Evolutionary conservation across 2,113 vertebrate species (phyloP), one percentile per base, ranked within the genome.

Genomic region (Scophthalmus maximus): DNA sequence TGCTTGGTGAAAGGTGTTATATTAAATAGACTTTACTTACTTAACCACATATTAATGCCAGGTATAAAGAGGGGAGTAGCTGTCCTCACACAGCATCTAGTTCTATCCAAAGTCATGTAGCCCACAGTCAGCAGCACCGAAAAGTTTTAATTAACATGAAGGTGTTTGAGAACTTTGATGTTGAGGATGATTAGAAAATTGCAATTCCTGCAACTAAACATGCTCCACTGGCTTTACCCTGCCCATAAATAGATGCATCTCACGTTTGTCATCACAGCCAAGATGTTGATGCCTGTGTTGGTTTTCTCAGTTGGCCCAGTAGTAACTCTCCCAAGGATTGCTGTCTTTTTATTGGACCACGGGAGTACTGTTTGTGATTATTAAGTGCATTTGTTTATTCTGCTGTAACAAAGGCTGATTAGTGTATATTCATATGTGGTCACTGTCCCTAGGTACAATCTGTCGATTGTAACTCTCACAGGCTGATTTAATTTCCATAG

Each of bases 351-450:
- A 73, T 79, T 93, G 93, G 95, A 95, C 93, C 95, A 94, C 94
- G 89, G 86, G 94, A 95, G 95, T 92, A 94, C 95, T 95, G 95
- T 94, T 95, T 94, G 93, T 94, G 93, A 95, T 95, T 94, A 96
- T 95, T 94, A 95, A 95, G 96, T 94, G 92, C 71, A 40, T 64
- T 76, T 53, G 68, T 94, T 94, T 95, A 94, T 93, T 81, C 65
- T 65, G 78, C 71, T 65, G 63, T 81, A 88, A 89, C 93, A 93
- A 80, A 89, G 92, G 86, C 94, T 96, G 95, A 96, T 96, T 96
- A 96, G 95, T 94, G 94, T 93, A 93, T 93, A 93, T 92, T 93
- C 94, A 94, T 86, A 91, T 91, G 90, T 93, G 93, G 94, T 94
- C 87, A 86, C 52, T 73, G 89, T 86, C 95, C 95, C 95, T 93